Evolutionary conservation across 1,140 invertebrate genomes (phyloP), one percentile per base, ranked within the genome.

Genomic region (Phymastichus coffea): DNA sequence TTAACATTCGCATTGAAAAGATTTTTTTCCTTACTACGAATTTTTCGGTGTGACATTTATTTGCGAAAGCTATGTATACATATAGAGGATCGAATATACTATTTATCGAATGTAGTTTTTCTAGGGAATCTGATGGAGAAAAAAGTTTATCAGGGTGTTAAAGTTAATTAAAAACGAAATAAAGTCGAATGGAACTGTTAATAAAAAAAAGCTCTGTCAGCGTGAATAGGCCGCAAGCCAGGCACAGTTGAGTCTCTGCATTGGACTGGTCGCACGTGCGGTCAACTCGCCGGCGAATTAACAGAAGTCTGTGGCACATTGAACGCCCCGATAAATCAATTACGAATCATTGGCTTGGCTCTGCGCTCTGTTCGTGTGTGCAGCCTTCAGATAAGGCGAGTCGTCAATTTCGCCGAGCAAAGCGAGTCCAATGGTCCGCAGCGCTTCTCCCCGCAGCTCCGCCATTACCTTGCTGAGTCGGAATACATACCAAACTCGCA

Each of bases 301-400:
- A 3, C 22, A 17, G 47, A n/a, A 30, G 51, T 51, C 38, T 43
- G 51, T 58, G 46, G 26, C 14, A 33, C 33, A 12, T 9, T 44
- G 56, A 38, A 47, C 26, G 20, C 22, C 17, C 41, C 33, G 44
- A 51, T 51, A 58, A 58, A 6, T 47, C 56, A 58, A 51, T 58
- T 58, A 44, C 20, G 19, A 49, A 49, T 49, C 49, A 57, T 51
- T 51, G 56, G 38, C 37, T 15, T 44, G 25, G 54, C 28, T 41
- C 33, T n/a, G 14, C 28, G n/a, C n/a, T n/a, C n/a, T n/a, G 15
- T 9, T 37, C 51, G 38, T 10, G 54, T 48, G 53, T 56, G 54
- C 30, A 48, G 3, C 1, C 22, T 14, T 19, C 12, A 38, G 54
- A 57, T 57, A 57, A 57, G 54, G 15, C 10, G 25, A 47, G 20